A percentile compares a stretch with the other conserved stretches of the same genome.
Conservation (phyloP, 2,888 invertebrate species). For the Lochmaea crataegi region DNA sequence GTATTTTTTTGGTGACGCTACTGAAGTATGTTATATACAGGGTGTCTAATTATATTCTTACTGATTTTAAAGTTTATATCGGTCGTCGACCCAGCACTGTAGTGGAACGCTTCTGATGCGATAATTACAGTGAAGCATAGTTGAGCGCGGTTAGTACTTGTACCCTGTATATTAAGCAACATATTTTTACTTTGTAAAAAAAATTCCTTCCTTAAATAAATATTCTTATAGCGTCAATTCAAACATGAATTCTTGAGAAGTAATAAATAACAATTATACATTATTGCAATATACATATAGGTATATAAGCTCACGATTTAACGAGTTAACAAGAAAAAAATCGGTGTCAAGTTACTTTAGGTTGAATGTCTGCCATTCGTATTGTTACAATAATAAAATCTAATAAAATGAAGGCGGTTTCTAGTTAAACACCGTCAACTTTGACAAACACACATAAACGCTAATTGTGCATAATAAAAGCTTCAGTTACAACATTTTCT, state of each 20-base stretch:
- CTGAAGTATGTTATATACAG: too few species aligned
- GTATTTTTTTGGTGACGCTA: too few species aligned
- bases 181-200: too few species aligned
- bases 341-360: conserved; percentile 14
- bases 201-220: too few species aligned
- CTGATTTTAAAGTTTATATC: too few species aligned
- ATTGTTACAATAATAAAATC: conserved; percentile 22
- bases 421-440: conserved; percentile 25
- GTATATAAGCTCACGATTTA: conserved; percentile 9
- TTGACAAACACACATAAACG: conserved; percentile 25
- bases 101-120: too few species aligned
- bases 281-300: conserved; percentile 3
- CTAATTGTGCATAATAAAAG: conserved; percentile 30
- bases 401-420: conserved; percentile 26
- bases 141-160: too few species aligned
- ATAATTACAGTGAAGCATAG: too few species aligned
- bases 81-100: too few species aligned
- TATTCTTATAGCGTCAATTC: not conserved
- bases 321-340: conserved; percentile 4
- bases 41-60: too few species aligned
- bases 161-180: not conserved
- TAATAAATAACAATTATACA: not conserved
- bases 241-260: not conserved
- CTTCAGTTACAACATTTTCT: conserved; percentile 25
- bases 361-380: conserved; percentile 15